Evolutionary conservation across 2,797 vertebrate species (phyloP).

Genomic region (Macropus fuliginosus): DNA sequence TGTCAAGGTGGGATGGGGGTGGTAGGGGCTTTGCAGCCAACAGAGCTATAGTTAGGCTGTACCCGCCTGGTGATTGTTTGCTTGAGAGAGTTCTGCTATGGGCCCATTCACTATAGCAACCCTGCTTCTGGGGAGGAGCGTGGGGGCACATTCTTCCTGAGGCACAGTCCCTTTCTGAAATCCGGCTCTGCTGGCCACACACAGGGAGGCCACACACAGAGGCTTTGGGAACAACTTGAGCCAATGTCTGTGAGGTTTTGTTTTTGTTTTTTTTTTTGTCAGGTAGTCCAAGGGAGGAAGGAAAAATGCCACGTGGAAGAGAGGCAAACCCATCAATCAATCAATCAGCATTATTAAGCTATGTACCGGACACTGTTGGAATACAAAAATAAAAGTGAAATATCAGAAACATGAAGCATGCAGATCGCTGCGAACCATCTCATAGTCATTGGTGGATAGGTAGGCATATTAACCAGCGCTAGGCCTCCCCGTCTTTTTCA

Average conservation of each 20-base stretch:
- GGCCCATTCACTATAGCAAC: slow-evolving; percentile 57
- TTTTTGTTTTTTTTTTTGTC: neutral
- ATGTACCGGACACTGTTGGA: neutral
- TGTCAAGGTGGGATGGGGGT: slow-evolving; percentile 29
- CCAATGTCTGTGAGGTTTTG: neutral
- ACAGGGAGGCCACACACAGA: neutral
- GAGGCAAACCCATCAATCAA: slow-evolving; percentile 17
- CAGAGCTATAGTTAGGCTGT: slow-evolving; percentile 25
- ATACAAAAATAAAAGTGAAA: neutral
- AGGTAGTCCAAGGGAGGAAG: slow-evolving; percentile 22
- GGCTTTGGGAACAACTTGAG: slow-evolving; percentile 13
- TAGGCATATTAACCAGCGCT: neutral
- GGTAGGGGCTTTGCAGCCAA: slow-evolving; percentile 33
- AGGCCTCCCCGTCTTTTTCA: slow-evolving; percentile 7
- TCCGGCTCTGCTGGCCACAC: neutral
- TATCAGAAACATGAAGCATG: neutral
- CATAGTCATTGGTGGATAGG: slow-evolving; percentile 23
- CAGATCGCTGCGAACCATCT: neutral
- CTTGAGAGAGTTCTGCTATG: slow-evolving; percentile 37
- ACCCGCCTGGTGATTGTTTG: slow-evolving; percentile 23
- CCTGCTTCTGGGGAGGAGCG: slow-evolving; percentile 49
- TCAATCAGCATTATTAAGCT: neutral
- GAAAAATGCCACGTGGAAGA: slow-evolving; percentile 20
- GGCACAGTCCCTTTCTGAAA: neutral
- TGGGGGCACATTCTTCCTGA: slow-evolving; percentile 17